phyloP scores from a whole-genome alignment of 2,888 invertebrate genomes.

The Volucella zonaria region DNA sequence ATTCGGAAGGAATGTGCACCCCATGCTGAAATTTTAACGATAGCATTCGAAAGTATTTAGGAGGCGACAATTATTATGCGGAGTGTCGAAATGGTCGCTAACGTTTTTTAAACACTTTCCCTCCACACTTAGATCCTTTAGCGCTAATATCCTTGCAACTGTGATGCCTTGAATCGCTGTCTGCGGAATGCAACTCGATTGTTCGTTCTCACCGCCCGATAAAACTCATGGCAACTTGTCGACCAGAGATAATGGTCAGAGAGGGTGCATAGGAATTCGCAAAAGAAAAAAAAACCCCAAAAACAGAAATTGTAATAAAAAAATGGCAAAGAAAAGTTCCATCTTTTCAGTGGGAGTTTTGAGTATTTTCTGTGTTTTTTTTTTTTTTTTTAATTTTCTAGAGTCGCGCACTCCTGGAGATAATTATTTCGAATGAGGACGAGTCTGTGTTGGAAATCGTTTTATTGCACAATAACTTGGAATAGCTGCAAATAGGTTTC shows the following conservation, averaged over 20 bases:
- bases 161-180: conserved; percentile 48
- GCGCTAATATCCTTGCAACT: conserved; percentile 56
- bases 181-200: conserved; percentile 64
- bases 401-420: conserved; percentile 40
- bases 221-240: conserved; percentile 62
- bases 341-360: conserved; percentile 14
- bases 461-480: conserved; percentile 64
- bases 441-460: conserved; percentile 52
- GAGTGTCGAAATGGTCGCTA: conserved; percentile 73
- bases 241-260: conserved; percentile 68
- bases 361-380: neutral
- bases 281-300: conserved; percentile 21
- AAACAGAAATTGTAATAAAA: neutral
- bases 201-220: conserved; percentile 28
- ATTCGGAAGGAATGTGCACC: conserved; percentile 65
- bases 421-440: conserved; percentile 66
- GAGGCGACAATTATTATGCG: conserved; percentile 73
- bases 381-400: neutral
- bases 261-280: conserved; percentile 43
- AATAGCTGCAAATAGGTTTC: conserved; percentile 55
- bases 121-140: conserved; percentile 13
- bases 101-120: conserved; percentile 30
- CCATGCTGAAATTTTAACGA: conserved; percentile 71
- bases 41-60: conserved; percentile 72
- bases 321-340: neutral